These are phyloP conservation scores for Spialia ferax DNA, from an alignment of 2,888 invertebrate species.

Conservation along the genomic window DNA sequence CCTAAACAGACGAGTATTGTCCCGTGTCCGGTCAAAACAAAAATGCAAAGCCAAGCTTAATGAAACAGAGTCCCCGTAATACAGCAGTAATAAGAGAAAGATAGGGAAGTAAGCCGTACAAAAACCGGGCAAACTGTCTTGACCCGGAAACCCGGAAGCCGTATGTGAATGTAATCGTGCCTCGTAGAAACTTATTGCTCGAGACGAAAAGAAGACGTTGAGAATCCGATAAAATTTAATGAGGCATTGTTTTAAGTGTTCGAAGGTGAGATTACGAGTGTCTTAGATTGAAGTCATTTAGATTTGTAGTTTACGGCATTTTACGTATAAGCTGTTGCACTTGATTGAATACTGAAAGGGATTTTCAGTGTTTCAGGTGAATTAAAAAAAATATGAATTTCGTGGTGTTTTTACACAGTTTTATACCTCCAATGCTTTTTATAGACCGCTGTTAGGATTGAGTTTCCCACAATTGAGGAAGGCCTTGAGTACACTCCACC, in stretches of 20 bases:
- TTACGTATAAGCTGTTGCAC: too few relatives aligned
- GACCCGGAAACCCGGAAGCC: constrained; percentile 23
- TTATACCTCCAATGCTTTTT: too few relatives aligned
- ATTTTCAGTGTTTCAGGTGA: too few relatives aligned
- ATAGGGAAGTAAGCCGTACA: constrained; percentile 28
- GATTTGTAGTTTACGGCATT: too few relatives aligned
- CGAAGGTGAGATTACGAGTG: neutral
- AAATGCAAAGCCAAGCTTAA: constrained; percentile 12
- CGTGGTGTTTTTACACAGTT: too few relatives aligned
- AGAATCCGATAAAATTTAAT: constrained; percentile 28
- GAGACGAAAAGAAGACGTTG: constrained; percentile 9
- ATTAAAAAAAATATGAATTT: too few relatives aligned
- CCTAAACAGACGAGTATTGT: neutral
- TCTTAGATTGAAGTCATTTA: neutral
- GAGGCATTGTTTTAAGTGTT: constrained; percentile 16
- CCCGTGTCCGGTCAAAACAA: constrained; percentile 1
- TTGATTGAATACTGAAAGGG: too few relatives aligned
- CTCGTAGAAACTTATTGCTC: constrained; percentile 33
- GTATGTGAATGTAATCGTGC: constrained; percentile 33
- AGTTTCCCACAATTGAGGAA: too few relatives aligned
- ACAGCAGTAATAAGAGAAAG: constrained; percentile 25
- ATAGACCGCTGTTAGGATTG: too few relatives aligned
- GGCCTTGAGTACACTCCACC: too few relatives aligned
- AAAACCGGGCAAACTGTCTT: constrained; percentile 33
- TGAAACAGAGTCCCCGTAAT: constrained; percentile 15